Base-by-base conservation (phyloP, 2,888 invertebrate species). In the Agrochola lota region DNA sequence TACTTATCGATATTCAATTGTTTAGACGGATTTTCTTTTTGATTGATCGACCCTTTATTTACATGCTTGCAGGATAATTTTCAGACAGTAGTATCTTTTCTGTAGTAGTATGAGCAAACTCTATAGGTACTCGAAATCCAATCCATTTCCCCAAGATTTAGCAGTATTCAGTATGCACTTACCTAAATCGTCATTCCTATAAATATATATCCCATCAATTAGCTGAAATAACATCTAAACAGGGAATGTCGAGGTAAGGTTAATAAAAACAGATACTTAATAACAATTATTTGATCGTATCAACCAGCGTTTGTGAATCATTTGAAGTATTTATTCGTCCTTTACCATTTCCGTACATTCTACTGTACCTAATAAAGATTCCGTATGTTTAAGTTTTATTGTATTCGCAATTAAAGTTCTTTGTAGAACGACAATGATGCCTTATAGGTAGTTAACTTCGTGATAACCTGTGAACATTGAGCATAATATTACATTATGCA, bases 281-380 rank as follows among this genome's bases (percentile, higher is more conserved):
- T 79, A 84, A 90, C 87, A 90, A 90, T 91, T 88, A 91, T 87
- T 81, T 86, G 91, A 92, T 92, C 78, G 81, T 90, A 92, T 91
- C 91, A 85, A 60, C 62, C 72, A 86, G 78, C 78, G 81, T 84
- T 87, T 88, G 88, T 88, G 88, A 87, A 85, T 84, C 85, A 82
- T 87, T 88, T 74, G 67, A 89, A 84, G 69, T 77, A 80, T 88
- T 87, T 84, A 89, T 89, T 82, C 88, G 90, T 90, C 90, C 87
- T 91, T 89, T 85, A 64, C 78, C 78, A 83, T 85, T 89, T 91
- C 90, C 91, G 87, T 83, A 80, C 90, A 80, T 87, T 90, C 88
- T 88, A 85, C 63, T 85, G 80, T 63, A 69, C 4, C 59, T n/a
- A 77, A 86, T 88, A 81, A 87, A 84, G 68, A 86, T 87, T 80